phyloP scores from a whole-genome alignment of 1,140 invertebrate species.

The Anastrepha ludens region DNA sequence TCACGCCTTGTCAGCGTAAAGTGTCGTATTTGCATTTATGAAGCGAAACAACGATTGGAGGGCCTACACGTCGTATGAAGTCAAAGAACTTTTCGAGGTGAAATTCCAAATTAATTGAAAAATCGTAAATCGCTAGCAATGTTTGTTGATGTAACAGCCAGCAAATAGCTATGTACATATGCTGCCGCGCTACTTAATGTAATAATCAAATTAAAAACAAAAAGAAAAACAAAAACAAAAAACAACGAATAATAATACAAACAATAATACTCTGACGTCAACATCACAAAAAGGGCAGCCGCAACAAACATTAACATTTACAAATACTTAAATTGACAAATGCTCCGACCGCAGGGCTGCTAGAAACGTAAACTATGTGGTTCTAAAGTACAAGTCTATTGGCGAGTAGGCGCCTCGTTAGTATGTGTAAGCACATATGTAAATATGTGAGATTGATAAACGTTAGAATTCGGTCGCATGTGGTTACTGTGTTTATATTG shows the following conservation, averaged over 20 bases:
- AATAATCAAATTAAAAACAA: constrained; percentile 1
- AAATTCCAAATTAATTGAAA: background rate
- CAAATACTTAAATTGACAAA: background rate
- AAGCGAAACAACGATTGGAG: too few relatives aligned
- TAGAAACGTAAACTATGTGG: background rate
- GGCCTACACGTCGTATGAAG: background rate
- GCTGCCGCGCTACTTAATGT: background rate
- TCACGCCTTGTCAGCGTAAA: too few relatives aligned
- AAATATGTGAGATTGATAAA: background rate
- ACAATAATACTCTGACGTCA: constrained; percentile 5
- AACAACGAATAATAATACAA: background rate
- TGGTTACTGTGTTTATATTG: background rate
- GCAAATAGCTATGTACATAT: too few relatives aligned
- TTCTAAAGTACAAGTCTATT: background rate
- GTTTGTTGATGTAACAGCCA: too few relatives aligned
- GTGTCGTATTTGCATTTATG: too few relatives aligned
- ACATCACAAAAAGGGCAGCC: background rate
- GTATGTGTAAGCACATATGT: too few relatives aligned
- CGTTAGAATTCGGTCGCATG: background rate
- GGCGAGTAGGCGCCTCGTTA: background rate
- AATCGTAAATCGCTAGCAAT: background rate
- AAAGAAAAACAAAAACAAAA: too few relatives aligned
- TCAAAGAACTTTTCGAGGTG: constrained; percentile 39
- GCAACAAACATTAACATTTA: background rate
- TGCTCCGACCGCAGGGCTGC: background rate